Evolutionary conservation across 2,113 vertebrate species (phyloP).

Genomic region (Dryoscopus gambensis): DNA sequence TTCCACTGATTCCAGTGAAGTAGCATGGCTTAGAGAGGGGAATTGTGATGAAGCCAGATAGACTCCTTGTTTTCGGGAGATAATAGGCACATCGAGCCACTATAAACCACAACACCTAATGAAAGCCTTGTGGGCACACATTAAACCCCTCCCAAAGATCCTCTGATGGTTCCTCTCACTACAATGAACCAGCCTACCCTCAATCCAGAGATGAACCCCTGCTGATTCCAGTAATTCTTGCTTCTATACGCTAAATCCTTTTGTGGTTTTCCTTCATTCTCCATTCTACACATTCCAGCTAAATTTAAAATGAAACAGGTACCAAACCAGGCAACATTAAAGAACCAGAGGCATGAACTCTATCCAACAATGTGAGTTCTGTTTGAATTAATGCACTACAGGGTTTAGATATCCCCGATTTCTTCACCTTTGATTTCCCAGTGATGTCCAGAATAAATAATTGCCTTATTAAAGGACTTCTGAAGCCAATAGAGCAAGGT

Average conservation of each 20-base stretch:
- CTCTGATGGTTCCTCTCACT: neutral
- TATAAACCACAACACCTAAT: neutral
- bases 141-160: neutral
- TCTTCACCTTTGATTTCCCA: conserved; percentile 73
- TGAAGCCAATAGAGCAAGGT: conserved; percentile 67
- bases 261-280: conserved; percentile 56
- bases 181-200: neutral
- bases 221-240: conserved; percentile 56
- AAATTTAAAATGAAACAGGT: conserved; percentile 39
- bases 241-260: conserved; percentile 57
- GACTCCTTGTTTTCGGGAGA: neutral
- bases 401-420: conserved; percentile 63
- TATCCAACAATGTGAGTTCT: conserved; percentile 6
- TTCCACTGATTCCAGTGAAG: neutral
- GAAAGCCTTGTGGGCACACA: neutral
- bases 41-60: neutral
- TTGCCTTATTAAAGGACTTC: conserved; percentile 74
- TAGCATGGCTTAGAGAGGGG: neutral
- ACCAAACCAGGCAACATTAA: conserved; percentile 12
- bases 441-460: conserved; percentile 75
- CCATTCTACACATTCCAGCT: neutral
- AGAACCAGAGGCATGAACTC: conserved; percentile 23
- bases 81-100: neutral
- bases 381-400: conserved; percentile 53
- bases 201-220: conserved; percentile 1